These are phyloP conservation scores for Mercenaria mercenaria DNA, from an alignment of 1,140 invertebrate genomes.

Conservation along the genomic window DNA sequence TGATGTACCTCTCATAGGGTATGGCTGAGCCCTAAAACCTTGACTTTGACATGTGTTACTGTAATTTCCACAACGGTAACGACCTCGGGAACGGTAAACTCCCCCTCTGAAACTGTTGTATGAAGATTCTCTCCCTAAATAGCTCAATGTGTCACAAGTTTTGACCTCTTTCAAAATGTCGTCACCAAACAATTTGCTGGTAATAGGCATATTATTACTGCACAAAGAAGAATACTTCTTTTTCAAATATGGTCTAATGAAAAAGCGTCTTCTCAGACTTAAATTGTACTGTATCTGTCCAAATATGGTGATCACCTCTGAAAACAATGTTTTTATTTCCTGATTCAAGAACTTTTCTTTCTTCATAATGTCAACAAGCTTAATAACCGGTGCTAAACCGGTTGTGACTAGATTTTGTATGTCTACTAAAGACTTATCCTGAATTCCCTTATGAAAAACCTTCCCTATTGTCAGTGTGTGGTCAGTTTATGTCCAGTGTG, in stretches of 20 bases:
- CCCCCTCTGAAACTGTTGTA: background rate
- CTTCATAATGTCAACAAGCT: background rate
- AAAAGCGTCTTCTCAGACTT: background rate
- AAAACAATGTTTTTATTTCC: background rate
- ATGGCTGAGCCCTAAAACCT: background rate
- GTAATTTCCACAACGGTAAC: background rate
- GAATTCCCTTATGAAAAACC: too few species aligned
- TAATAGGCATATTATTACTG: background rate
- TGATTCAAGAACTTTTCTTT: background rate
- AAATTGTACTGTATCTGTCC: constrained; percentile 17
- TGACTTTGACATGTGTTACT: background rate
- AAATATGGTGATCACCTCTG: background rate
- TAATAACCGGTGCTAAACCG: background rate
- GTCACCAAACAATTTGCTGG: constrained; percentile 8
- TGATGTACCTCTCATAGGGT: background rate
- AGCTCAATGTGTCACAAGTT: background rate
- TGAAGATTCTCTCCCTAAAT: background rate
- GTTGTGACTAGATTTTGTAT: background rate
- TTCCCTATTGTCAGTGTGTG: too few species aligned
- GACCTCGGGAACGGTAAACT: background rate
- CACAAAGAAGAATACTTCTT: background rate
- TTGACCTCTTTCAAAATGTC: background rate
- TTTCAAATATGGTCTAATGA: constrained; percentile 1
- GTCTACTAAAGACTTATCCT: background rate
- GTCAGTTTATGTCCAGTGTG: too few species aligned